phyloP scores from a whole-genome alignment of 2,113 vertebrate species.

The Heliornis fulica region DNA sequence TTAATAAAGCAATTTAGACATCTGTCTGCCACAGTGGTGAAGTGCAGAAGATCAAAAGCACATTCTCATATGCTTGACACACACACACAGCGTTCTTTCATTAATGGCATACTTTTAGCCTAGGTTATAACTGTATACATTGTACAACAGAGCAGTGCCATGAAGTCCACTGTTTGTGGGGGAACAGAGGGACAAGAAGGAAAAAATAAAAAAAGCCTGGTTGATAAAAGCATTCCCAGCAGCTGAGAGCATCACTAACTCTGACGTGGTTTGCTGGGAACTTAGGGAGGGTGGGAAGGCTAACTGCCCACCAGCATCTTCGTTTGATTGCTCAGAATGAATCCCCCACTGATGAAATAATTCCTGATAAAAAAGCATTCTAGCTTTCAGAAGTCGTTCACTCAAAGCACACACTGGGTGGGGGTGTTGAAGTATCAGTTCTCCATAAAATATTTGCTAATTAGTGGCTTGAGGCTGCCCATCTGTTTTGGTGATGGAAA shows the following conservation, averaged over 20 bases:
- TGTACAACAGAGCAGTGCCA: neutral
- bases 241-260: neutral
- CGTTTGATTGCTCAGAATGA: neutral
- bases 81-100: neutral
- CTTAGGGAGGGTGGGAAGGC: neutral
- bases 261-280: neutral
- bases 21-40: neutral
- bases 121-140: constrained; percentile 31
- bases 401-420: neutral
- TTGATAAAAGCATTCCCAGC: constrained; percentile 13
- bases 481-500: neutral
- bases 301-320: neutral
- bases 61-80: constrained; percentile 13
- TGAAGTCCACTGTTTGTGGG: neutral
- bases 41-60: constrained; percentile 18
- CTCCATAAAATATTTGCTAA: neutral
- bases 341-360: neutral
- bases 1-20: neutral
- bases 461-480: neutral
- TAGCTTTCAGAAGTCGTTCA: neutral
- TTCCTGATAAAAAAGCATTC: neutral
- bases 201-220: neutral
- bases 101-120: neutral
- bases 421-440: neutral
- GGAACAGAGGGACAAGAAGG: neutral